Evolutionary conservation across 1,140 invertebrate species (phyloP), one percentile per base, ranked within the genome.

Genomic region (Diorhabda carinulata): DNA sequence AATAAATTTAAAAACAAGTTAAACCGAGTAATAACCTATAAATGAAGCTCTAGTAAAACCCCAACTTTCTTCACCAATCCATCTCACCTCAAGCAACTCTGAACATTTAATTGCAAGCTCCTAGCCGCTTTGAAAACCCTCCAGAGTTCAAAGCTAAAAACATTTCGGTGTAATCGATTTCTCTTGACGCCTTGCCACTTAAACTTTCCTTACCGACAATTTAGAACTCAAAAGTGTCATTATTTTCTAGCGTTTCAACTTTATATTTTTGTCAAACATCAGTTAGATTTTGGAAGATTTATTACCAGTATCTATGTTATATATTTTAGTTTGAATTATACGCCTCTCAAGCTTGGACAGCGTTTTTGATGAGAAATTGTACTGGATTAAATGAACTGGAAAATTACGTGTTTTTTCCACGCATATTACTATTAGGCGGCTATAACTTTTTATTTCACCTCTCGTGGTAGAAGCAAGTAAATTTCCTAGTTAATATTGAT

Each of bases 111-210:
- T 73, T 73, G 74, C 74, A 67, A 71, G 72, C 72, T 52, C 47
- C 47, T 8, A 52, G 68, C 69, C 68, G 72, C 70, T 70, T 71
- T 73, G 72, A 72, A 74, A 75, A 70, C 72, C 62, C 58, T 68
- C 71, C 62, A 72, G 73, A 76, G 73, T 74, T 76, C 75, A 76
- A 76, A 76, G 75, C 70, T 72, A 76, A 76, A 74, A 73, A 74
- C 73, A 71, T 74, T 76, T 74, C 69, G 71, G 73, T 70, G 73
- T 73, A 74, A 76, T 76, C 75, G 75, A 73, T 73, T 73, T 74
- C 70, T 70, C 71, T 66, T 73, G 72, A 75, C 73, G 73, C 72
- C 73, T 75, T 63, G 70, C 73, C 74, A 75, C 72, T 75, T 75
- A 73, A 72, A 73, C 61, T 69, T 71, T 64, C 56, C 61, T 69